A percentile compares a stretch with the other conserved stretches of the same genome.
Conservation (phyloP, 2,113 vertebrate species). For the Neofelis nebulosa region DNA sequence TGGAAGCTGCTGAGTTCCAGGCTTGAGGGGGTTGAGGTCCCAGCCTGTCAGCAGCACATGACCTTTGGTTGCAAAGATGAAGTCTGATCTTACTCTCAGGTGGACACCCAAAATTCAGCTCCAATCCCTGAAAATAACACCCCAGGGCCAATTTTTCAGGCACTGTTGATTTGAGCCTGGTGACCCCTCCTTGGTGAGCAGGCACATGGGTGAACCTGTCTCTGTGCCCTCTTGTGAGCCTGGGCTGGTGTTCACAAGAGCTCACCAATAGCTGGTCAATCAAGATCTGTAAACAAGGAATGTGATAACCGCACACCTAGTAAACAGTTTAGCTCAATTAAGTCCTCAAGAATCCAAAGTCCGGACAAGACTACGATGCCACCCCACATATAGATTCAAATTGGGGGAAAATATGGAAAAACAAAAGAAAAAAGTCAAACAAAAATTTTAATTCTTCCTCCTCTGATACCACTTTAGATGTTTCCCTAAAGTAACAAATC, state of each 20-base stretch:
- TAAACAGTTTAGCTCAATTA: background rate
- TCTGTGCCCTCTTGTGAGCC: rapidly evolving
- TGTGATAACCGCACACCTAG: background rate
- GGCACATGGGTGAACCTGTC: no score
- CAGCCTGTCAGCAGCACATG: background rate
- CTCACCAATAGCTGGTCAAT: background rate
- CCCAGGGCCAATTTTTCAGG: background rate
- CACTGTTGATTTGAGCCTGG: background rate
- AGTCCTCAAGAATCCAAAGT: background rate
- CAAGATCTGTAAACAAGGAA: background rate
- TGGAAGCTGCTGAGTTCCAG: no score
- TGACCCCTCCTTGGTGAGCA: background rate
- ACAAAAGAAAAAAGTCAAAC: background rate
- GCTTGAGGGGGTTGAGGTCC: background rate
- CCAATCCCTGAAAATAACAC: background rate
- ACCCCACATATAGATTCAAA: background rate
- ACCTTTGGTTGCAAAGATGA: background rate
- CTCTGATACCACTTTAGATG: background rate
- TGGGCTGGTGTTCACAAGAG: background rate
- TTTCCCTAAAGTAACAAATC: background rate
- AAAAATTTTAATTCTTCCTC: background rate
- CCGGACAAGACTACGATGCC: background rate
- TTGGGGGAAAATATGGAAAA: background rate
- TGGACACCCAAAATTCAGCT: background rate
- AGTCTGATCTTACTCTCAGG: background rate